Percentiles rank a stretch among this genome's conserved stretches.
phyloP scores from a whole-genome alignment of 2,888 invertebrate species.

The Slavum lentiscoides region DNA sequence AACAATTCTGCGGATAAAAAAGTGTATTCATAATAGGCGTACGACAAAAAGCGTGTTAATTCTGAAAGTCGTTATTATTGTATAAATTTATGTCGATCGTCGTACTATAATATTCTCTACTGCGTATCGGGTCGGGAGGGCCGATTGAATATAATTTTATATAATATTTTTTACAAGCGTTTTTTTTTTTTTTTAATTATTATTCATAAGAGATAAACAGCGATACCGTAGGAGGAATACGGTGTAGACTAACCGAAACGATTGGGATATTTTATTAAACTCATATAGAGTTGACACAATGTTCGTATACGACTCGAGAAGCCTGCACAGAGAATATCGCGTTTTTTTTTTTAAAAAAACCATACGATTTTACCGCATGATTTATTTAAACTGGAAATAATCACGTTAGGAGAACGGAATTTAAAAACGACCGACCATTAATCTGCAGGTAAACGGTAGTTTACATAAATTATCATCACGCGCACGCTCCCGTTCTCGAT shows the following conservation, averaged over 20 bases:
- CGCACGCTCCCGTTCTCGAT: no score
- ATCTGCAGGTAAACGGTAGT: constrained; percentile 29
- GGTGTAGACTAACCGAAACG: no score
- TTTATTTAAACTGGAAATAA: constrained; percentile 38
- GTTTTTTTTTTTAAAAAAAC: constrained; percentile 1
- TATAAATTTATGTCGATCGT: neutral
- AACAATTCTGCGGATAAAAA: neutral
- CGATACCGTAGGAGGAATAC: no score
- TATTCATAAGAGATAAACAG: no score
- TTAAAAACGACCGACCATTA: constrained; percentile 23
- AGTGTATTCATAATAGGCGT: neutral
- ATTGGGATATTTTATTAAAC: no score
- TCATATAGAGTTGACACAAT: no score
- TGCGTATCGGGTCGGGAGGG: neutral
- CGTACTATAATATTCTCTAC: constrained; percentile 14
- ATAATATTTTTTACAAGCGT: neutral
- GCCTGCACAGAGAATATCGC: neutral
- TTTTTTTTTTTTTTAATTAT: neutral
- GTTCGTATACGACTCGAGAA: neutral
- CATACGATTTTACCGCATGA: no score
- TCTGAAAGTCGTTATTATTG: neutral
- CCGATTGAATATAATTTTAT: constrained; percentile 22
- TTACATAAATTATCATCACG: constrained; percentile 27
- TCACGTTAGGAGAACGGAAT: constrained; percentile 24
- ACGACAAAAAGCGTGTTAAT: constrained; percentile 13